phyloP scores from a whole-genome alignment of 2,113 vertebrate genomes.

The Mormyrus lacerda region DNA sequence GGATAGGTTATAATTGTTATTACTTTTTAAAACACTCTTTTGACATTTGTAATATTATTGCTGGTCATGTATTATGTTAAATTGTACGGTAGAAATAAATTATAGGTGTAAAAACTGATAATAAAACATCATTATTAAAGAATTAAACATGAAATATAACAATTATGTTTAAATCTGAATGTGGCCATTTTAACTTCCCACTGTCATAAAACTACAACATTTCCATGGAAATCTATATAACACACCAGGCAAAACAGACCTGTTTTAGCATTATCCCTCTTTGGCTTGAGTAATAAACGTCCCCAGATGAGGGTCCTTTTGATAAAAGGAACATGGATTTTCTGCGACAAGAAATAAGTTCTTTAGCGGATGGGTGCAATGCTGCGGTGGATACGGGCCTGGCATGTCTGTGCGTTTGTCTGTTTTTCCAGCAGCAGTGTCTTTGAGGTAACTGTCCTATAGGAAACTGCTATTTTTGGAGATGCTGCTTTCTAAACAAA shows the following conservation, averaged over 20 bases:
- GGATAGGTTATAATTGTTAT: neutral
- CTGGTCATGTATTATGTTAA: neutral
- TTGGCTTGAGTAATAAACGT: neutral
- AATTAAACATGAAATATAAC: neutral
- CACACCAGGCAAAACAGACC: neutral
- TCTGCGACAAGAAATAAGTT: neutral
- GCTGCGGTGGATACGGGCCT: neutral
- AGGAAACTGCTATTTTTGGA: neutral
- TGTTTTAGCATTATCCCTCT: neutral
- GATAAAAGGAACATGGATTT: neutral
- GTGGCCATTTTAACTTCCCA: neutral
- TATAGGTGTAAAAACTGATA: neutral
- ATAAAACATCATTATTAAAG: neutral
- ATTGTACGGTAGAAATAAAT: neutral
- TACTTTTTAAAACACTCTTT: neutral
- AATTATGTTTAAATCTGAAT: neutral
- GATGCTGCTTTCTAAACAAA: neutral
- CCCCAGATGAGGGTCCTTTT: neutral
- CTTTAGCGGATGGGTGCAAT: neutral
- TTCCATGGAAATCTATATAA: slow-evolving; percentile 1
- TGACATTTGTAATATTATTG: neutral
- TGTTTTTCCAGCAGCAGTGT: neutral
- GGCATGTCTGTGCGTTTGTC: neutral
- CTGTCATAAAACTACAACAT: neutral
- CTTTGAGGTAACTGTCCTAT: neutral